Percentiles rank a stretch among this genome's conserved stretches.
These are phyloP conservation scores for Microcebus lehilahytsara DNA, from an alignment of 2,113 vertebrate species.

Conservation along the genomic window DNA sequence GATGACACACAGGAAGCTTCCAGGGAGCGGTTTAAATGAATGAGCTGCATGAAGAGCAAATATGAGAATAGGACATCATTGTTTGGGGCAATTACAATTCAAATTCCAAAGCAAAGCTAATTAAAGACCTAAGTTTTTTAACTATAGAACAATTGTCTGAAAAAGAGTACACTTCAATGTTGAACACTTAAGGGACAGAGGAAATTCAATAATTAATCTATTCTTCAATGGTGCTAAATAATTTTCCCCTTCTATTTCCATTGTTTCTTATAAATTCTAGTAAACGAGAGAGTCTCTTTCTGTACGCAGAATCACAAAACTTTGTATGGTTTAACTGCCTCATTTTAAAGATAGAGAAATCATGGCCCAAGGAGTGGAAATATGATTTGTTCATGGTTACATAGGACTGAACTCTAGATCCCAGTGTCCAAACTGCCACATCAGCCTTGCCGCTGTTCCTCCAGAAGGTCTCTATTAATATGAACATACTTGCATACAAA, in stretches of 20 bases:
- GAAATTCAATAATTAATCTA: neutral
- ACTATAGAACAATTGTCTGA: neutral
- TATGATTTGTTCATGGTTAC: neutral
- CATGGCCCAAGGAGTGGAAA: neutral
- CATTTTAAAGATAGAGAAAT: neutral
- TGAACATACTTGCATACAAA: neutral
- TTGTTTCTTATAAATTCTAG: neutral
- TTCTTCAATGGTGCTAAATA: neutral
- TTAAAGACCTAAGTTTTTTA: slow-evolving; percentile 1
- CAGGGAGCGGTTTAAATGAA: neutral
- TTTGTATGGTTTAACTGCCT: neutral
- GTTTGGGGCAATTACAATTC: neutral
- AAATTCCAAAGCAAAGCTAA: neutral
- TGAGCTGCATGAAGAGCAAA: neutral
- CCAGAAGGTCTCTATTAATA: neutral
- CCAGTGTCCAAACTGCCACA: neutral
- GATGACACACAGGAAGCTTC: neutral
- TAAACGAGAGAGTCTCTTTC: neutral
- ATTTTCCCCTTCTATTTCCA: neutral
- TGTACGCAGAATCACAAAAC: neutral
- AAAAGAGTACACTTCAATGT: neutral
- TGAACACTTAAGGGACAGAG: neutral
- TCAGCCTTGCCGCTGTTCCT: neutral
- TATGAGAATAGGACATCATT: neutral
- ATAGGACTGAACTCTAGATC: neutral